Evolutionary conservation across 2,888 invertebrate species (phyloP).

Genomic region (Plagodis pulveraria): DNA sequence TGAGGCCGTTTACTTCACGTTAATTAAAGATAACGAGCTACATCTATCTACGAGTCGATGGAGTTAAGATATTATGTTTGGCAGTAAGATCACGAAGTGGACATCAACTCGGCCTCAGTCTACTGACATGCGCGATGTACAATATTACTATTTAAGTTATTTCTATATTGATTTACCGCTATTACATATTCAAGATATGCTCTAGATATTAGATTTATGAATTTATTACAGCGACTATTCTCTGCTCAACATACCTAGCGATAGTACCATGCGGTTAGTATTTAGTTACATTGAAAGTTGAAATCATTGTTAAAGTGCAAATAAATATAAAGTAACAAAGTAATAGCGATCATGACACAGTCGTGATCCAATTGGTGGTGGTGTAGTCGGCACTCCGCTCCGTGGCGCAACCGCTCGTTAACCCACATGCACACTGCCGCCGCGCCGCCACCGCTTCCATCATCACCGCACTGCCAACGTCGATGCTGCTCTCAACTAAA

Average conservation of each 20-base stretch:
- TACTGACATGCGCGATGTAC: neutral
- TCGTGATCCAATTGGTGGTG: slow-evolving; percentile 52
- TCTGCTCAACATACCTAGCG: neutral
- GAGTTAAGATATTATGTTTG: slow-evolving; percentile 35
- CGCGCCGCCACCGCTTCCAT: slow-evolving; percentile 5
- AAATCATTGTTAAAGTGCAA: slow-evolving; percentile 10
- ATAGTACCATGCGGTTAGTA: neutral
- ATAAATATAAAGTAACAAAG: slow-evolving; percentile 32
- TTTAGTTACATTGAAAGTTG: slow-evolving; percentile 1
- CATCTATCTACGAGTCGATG: slow-evolving; percentile 43
- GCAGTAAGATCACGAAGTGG: slow-evolving; percentile 31
- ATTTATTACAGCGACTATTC: slow-evolving; percentile 6
- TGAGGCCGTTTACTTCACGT: slow-evolving; percentile 65
- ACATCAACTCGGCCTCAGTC: slow-evolving; percentile 19
- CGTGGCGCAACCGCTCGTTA: slow-evolving; percentile 74
- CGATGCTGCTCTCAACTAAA: slow-evolving; percentile 18
- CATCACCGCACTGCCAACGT: slow-evolving; percentile 12
- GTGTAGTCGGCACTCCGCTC: slow-evolving; percentile 35
- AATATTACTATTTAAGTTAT: slow-evolving; percentile 18
- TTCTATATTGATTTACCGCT: slow-evolving; percentile 18
- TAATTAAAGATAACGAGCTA: slow-evolving; percentile 71
- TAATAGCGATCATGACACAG: slow-evolving; percentile 47
- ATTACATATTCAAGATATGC: slow-evolving; percentile 19
- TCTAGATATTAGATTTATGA: slow-evolving; percentile 21
- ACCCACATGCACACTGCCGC: slow-evolving; percentile 65